phyloP scores from a whole-genome alignment of 2,113 vertebrate species.

The Neoarius graeffei region DNA sequence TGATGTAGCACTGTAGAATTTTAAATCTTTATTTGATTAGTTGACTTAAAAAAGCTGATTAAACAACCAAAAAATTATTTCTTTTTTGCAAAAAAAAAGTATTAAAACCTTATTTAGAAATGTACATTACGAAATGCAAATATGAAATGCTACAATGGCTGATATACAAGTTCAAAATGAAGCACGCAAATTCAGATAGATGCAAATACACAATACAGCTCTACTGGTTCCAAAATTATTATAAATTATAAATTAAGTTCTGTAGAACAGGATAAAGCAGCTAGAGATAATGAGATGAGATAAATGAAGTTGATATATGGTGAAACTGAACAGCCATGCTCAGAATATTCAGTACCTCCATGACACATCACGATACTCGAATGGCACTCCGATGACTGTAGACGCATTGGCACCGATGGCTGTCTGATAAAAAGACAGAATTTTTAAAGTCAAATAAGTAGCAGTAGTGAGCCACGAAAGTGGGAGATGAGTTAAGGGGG shows the following conservation, averaged over 20 bases:
- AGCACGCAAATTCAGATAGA: neutral
- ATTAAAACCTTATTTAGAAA: neutral
- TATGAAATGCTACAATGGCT: neutral
- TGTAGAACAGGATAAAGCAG: too few relatives aligned
- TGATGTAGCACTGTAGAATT: neutral
- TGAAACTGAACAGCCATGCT: neutral
- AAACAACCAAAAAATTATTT: neutral
- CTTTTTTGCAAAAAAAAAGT: too few relatives aligned
- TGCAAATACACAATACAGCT: neutral
- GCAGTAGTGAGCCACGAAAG: neutral
- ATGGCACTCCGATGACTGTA: constrained; percentile 54
- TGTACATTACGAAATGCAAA: neutral
- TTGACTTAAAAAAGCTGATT: neutral
- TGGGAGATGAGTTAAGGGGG: neutral
- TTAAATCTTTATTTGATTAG: neutral
- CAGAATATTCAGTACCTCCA: constrained; percentile 60
- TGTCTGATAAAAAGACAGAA: constrained; percentile 50
- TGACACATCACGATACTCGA: constrained; percentile 65
- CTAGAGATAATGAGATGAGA: too few relatives aligned
- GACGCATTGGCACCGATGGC: constrained; percentile 67
- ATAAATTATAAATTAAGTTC: neutral
- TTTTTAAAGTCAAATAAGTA: neutral
- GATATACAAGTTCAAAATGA: neutral
- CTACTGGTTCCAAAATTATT: neutral
- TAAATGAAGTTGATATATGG: neutral